Evolutionary conservation across 2,888 invertebrate genomes (phyloP), one percentile per base, ranked within the genome.

Genomic region (Synanthedon andrenaeformis): DNA sequence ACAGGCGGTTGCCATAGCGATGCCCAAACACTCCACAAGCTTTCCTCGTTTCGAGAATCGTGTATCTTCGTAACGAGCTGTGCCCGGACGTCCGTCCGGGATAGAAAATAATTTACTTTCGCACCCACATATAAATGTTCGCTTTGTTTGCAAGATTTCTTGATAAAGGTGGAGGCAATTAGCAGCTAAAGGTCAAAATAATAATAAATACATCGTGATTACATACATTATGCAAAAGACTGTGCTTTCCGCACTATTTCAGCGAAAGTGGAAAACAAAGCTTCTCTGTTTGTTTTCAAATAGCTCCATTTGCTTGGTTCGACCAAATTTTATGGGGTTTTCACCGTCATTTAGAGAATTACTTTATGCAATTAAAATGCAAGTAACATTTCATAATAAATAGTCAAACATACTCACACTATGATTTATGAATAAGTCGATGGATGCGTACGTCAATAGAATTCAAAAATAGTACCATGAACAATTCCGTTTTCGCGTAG

Each of bases 1-100:
- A 80, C 83, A 78, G 72, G 72, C 74, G 64, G 78, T 82, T 65
- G 58, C 70, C 69, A 79, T 80, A 70, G 67, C 63, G 67, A 85
- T 82, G 64, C 55, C 52, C 54, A 62, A 65, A 65, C 62, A 59
- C 61, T 62, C 59, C 64, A 58, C 70, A 70, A 76, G 79, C 45
- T 45, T 45, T 45, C 45, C 45, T 12, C 45, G 6, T 45, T 45
- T 45, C n/a, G 45, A 14, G 12, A 14, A 45, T 45, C 45, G 45
- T 45, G n/a, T 45, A 52, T 52, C 52, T 28, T 23, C n/a, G 41
- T 41, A 14, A n/a, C 45, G 45, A 45, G 45, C 45, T 45, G 6
- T 35, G 11, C 45, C 45, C 45, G 45, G 50, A n/a, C n/a, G 45
- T 17, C 17, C 17, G 17, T 17, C 17, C 17, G 17, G 17, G 17